These are phyloP conservation scores for Vidua chalybeata DNA, from an alignment of 2,113 vertebrate genomes.

Conservation along the genomic window DNA sequence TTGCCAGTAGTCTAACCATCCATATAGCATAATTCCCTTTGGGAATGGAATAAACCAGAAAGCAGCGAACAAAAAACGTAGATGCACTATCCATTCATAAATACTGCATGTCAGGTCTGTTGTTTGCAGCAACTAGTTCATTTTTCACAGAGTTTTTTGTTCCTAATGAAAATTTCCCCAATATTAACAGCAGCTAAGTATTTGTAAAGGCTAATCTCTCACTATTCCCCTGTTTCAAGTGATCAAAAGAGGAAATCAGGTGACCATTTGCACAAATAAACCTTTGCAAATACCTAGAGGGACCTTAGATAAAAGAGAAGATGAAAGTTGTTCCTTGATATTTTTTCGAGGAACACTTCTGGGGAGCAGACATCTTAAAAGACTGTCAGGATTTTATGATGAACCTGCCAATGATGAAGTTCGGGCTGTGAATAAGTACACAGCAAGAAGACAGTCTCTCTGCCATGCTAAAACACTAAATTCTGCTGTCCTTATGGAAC, in stretches of 20 bases:
- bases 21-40: neutral
- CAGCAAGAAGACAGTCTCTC: neutral
- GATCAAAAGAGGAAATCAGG: neutral
- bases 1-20: neutral
- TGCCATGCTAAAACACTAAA: neutral
- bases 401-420: neutral
- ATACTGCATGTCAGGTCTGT: neutral
- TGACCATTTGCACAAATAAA: neutral
- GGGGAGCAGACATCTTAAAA: neutral
- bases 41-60: neutral
- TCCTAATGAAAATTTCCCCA: neutral
- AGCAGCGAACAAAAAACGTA: neutral
- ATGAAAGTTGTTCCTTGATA: neutral
- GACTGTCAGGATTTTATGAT: neutral
- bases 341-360: neutral
- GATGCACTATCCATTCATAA: neutral
- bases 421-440: neutral
- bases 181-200: neutral
- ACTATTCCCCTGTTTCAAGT: neutral
- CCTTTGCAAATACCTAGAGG: neutral
- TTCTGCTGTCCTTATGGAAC: neutral
- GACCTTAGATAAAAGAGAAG: neutral
- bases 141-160: neutral
- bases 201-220: neutral
- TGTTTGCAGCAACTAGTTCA: neutral